Percentiles rank a stretch among this genome's conserved stretches.
These are phyloP conservation scores for Pissodes strobi DNA, from an alignment of 1,140 invertebrate genomes.

Conservation along the genomic window DNA sequence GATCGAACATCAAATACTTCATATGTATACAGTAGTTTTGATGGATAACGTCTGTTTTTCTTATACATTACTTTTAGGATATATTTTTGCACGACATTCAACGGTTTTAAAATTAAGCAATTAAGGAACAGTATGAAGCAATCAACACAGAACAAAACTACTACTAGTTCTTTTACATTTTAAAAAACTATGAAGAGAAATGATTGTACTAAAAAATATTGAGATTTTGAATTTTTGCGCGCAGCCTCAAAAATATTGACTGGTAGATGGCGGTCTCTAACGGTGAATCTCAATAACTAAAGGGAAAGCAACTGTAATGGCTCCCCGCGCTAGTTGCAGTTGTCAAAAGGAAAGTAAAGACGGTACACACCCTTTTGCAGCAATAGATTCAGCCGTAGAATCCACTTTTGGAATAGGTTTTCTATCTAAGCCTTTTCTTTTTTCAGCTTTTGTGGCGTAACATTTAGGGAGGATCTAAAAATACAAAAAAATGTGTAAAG, in stretches of 20 bases:
- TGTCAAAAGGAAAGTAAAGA: constrained; percentile 42
- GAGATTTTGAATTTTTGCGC: constrained; percentile 39
- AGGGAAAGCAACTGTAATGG: constrained; percentile 47
- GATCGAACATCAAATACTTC: no score
- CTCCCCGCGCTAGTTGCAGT: constrained; percentile 48
- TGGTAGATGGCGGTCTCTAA: constrained; percentile 44
- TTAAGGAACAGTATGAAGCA: no score
- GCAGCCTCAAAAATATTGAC: constrained; percentile 55
- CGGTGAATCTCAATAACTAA: constrained; percentile 27
- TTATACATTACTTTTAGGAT: no score
- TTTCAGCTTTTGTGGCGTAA: constrained; percentile 53
- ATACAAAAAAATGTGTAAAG: constrained; percentile 12
- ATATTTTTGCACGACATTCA: no score
- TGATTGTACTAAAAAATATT: background rate
- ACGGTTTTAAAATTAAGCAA: no score
- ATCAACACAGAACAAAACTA: no score
- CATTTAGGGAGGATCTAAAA: constrained; percentile 35
- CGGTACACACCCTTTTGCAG: constrained; percentile 63
- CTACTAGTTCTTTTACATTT: no score
- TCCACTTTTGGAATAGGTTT: constrained; percentile 63
- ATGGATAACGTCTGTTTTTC: no score
- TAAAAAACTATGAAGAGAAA: no score
- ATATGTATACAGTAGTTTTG: no score
- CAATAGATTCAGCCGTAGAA: constrained; percentile 61
- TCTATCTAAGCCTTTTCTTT: constrained; percentile 60